phyloP scores from a whole-genome alignment of 2,797 vertebrate species.

The Cephalopachus bancanus region DNA sequence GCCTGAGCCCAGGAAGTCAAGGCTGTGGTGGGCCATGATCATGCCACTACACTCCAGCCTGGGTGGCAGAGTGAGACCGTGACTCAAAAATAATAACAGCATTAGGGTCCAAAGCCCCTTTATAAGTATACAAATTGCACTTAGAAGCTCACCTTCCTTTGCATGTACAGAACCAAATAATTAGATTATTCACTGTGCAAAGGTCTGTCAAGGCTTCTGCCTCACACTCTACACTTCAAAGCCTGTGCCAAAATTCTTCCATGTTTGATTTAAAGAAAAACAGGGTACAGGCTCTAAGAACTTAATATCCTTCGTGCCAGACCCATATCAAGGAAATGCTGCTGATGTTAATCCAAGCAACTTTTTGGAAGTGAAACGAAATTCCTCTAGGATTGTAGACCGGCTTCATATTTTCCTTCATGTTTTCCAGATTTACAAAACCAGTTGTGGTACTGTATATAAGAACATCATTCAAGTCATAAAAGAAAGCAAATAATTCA shows the following conservation, averaged over 20 bases:
- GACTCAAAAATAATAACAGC: too few species aligned
- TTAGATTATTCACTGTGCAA: slow-evolving; percentile 5
- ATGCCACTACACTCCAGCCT: too few species aligned
- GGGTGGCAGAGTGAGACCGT: too few species aligned
- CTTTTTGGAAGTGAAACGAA: slow-evolving; percentile 53
- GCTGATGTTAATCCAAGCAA: slow-evolving; percentile 60
- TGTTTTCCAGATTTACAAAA: slow-evolving; percentile 34
- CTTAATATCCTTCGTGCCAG: slow-evolving; percentile 57
- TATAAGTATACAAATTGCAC: neutral
- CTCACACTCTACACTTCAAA: slow-evolving; percentile 62
- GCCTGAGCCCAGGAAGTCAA: too few species aligned
- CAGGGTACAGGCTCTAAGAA: neutral
- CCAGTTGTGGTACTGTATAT: neutral
- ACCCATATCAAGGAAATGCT: slow-evolving; percentile 70
- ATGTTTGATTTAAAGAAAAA: slow-evolving; percentile 51
- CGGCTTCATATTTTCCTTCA: slow-evolving; percentile 20
- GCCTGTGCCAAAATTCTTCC: neutral
- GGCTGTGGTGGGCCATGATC: too few species aligned
- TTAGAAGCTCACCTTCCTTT: neutral
- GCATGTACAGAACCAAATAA: slow-evolving; percentile 46
- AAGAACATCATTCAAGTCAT: neutral
- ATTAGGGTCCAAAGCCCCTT: neutral
- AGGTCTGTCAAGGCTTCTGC: slow-evolving; percentile 42
- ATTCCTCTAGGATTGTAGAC: slow-evolving; percentile 36
- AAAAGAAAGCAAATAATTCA: neutral